A percentile compares a stretch with the other conserved stretches of the same genome.
phyloP scores from a whole-genome alignment of 2,113 vertebrate genomes.

The Melanotaenia duboulayi region DNA sequence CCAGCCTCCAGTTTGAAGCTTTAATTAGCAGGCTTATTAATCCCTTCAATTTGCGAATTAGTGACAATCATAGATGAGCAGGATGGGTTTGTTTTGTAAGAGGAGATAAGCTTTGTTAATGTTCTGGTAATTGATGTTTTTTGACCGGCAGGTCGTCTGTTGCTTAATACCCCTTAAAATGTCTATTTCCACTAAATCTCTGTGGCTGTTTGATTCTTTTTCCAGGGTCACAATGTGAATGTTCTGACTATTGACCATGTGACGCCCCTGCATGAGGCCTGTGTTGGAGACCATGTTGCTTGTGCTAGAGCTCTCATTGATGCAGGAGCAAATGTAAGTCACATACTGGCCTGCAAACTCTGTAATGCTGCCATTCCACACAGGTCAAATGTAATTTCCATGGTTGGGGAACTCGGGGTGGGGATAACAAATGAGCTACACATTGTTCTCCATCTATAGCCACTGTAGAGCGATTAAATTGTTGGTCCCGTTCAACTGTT shows the following conservation, averaged over 20 bases:
- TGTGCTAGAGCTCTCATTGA: conserved; percentile 93
- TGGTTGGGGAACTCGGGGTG: conserved; percentile 39
- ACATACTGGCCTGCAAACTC: conserved; percentile 28
- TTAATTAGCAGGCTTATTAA: conserved; percentile 39
- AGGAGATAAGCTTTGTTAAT: conserved; percentile 16
- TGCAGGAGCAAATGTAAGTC: conserved; percentile 94
- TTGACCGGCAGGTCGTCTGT: conserved; percentile 31
- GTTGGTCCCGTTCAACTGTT: conserved; percentile 44
- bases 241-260: conserved; percentile 93
- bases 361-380: conserved; percentile 37
- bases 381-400: conserved; percentile 61
- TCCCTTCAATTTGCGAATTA: conserved; percentile 16
- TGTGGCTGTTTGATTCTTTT: conserved; percentile 35
- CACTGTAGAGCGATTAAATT: conserved; percentile 48
- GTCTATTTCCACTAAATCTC: neutral
- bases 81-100: conserved; percentile 13
- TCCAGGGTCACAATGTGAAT: conserved; percentile 94
- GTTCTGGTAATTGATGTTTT: conserved; percentile 6
- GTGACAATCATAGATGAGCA: neutral
- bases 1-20: conserved; percentile 13
- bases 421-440: conserved; percentile 48
- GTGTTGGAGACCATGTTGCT: conserved; percentile 89
- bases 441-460: conserved; percentile 11
- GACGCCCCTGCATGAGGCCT: conserved; percentile 95
- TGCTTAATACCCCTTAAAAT: conserved; percentile 10